A percentile compares a stretch with the other conserved stretches of the same genome.
Evolutionary conservation across 2,888 invertebrate species (phyloP).

Genomic region (Lithophane socia): DNA sequence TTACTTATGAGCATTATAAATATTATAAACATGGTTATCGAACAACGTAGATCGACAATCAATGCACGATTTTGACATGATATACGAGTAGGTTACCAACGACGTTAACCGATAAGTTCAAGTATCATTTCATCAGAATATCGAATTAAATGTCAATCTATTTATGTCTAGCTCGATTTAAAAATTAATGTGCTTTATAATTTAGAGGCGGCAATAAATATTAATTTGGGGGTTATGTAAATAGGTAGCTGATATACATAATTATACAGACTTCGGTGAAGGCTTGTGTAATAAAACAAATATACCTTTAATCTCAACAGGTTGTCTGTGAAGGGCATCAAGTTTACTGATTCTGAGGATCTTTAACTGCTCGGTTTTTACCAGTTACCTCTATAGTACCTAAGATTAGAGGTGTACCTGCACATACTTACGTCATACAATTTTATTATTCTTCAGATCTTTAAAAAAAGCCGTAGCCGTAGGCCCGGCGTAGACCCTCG

Average conservation of each 20-base stretch:
- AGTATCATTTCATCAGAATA: constrained; percentile 67
- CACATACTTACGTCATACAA: neutral
- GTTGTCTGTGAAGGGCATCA: constrained; percentile 40
- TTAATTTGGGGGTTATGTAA: constrained; percentile 59
- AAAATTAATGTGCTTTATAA: constrained; percentile 51
- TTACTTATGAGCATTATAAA: constrained; percentile 53
- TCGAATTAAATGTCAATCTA: constrained; percentile 63
- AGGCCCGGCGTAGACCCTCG: neutral
- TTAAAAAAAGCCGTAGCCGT: constrained; percentile 10
- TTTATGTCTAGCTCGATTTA: constrained; percentile 45
- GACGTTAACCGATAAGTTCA: constrained; percentile 64
- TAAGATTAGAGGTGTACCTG: neutral
- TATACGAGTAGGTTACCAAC: constrained; percentile 65
- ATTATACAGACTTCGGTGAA: constrained; percentile 19
- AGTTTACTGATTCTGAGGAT: constrained; percentile 15
- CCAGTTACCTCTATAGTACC: neutral
- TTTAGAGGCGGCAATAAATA: constrained; percentile 54
- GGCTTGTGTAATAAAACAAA: constrained; percentile 55
- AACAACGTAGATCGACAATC: constrained; percentile 46
- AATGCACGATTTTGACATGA: constrained; percentile 68
- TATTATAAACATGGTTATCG: constrained; percentile 58
- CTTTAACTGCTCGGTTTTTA: neutral
- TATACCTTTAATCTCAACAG: constrained; percentile 18
- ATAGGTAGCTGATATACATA: constrained; percentile 55
- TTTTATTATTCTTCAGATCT: constrained; percentile 1